These are phyloP conservation scores for Dipus sagitta DNA, from an alignment of 2,797 vertebrate species.

Conservation along the genomic window DNA sequence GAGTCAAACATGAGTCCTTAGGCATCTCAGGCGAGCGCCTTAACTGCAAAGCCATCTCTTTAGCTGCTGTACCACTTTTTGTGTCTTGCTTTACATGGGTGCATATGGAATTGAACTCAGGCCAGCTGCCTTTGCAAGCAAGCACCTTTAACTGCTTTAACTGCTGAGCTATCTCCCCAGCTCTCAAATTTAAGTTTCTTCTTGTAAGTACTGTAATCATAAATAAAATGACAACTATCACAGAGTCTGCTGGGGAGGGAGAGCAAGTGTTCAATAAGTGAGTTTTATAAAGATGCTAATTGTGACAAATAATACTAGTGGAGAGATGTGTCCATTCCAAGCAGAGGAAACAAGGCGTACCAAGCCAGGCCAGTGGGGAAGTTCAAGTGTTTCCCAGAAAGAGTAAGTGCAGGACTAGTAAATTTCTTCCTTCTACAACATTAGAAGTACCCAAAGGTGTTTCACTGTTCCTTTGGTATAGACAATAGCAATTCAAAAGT, in stretches of 20 bases:
- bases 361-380: background rate
- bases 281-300: background rate
- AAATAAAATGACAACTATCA: background rate
- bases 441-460: background rate
- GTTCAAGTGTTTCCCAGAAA: background rate
- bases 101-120: too few species aligned
- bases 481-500: background rate
- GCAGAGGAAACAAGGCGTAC: background rate
- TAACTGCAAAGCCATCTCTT: too few species aligned
- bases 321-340: background rate
- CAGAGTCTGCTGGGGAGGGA: background rate
- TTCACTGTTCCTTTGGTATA: conserved; percentile 20
- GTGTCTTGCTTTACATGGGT: too few species aligned
- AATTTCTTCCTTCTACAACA: background rate
- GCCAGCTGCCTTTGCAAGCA: too few species aligned
- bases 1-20: too few species aligned
- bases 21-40: too few species aligned
- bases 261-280: background rate
- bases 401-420: background rate
- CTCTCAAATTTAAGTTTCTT: background rate
- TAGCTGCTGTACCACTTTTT: too few species aligned
- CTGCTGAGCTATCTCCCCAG: too few species aligned
- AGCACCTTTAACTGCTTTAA: too few species aligned
- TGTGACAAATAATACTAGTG: background rate
- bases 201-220: background rate